Evolutionary conservation across 2,888 invertebrate species (phyloP).

Genomic region (Atethmia centrago): DNA sequence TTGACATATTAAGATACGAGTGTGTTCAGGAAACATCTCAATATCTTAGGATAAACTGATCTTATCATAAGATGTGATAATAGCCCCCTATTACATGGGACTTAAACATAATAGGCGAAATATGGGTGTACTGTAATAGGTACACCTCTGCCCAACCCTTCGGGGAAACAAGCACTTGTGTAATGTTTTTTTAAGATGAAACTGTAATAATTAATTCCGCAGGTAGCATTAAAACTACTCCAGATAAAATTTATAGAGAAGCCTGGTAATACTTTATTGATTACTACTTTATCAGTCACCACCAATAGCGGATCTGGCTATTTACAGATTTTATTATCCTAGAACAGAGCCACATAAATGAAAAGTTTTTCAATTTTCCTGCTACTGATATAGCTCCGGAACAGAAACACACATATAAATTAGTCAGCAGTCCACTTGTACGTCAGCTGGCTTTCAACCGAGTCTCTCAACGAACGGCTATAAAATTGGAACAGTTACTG

Average conservation of each 20-base stretch:
- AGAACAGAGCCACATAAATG: neutral
- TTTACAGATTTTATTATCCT: neutral
- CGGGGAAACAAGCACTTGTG: too few relatives aligned
- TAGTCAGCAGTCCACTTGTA: slow-evolving; percentile 46
- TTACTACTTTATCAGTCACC: neutral
- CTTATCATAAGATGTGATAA: neutral
- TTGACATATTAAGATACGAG: neutral
- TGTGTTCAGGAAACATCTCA: neutral
- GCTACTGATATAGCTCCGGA: slow-evolving; percentile 23
- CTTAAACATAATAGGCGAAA: too few relatives aligned
- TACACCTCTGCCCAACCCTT: too few relatives aligned
- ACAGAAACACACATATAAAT: slow-evolving; percentile 35
- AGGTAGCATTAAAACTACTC: neutral
- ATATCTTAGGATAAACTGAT: neutral
- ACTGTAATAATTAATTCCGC: neutral
- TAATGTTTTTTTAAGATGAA: too few relatives aligned
- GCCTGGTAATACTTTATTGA: neutral
- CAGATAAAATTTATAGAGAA: neutral
- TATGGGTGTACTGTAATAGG: too few relatives aligned
- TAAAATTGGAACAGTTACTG: slow-evolving; percentile 38
- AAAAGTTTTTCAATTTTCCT: slow-evolving; percentile 9
- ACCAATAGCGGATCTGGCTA: neutral
- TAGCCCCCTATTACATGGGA: too few relatives aligned
- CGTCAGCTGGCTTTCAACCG: slow-evolving; percentile 34
- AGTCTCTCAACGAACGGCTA: slow-evolving; percentile 25